Conservation (phyloP, 2,113 vertebrate species). For the Mustela nigripes region DNA sequence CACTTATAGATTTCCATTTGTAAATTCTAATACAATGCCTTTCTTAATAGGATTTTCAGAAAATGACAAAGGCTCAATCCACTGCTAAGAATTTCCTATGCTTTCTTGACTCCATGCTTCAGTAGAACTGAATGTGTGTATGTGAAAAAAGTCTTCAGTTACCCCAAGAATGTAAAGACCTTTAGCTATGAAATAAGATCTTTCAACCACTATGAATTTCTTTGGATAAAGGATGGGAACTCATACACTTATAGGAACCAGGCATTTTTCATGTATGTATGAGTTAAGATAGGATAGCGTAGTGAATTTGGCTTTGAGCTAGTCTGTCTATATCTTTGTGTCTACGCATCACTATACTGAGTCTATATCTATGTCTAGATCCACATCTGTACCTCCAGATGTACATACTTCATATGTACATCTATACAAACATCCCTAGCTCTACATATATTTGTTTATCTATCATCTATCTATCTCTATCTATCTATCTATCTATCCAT, state of each 20-base stretch:
- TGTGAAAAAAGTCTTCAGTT: neutral
- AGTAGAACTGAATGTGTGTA: neutral
- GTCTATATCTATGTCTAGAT: neutral
- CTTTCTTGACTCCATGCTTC: neutral
- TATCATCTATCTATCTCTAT: too few relatives aligned
- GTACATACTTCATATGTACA: neutral
- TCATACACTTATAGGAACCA: neutral
- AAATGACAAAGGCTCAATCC: neutral
- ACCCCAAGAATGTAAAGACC: neutral
- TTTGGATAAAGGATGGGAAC: neutral
- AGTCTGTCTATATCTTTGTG: neutral
- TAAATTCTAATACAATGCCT: neutral
- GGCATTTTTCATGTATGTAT: neutral
- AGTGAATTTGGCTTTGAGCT: neutral
- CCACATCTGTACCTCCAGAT: neutral
- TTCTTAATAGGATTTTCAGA: slow-evolving; percentile 32
- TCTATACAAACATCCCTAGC: neutral
- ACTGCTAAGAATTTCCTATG: neutral
- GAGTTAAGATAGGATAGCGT: neutral
- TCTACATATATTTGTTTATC: neutral
- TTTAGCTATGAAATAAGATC: neutral
- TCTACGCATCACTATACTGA: neutral
- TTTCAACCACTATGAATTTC: neutral
- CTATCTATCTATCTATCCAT: neutral
- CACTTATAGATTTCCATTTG: neutral